Percentiles rank a stretch among this genome's conserved stretches.
Conservation (phyloP, 1,140 invertebrate species). For the Ephestia elutella region DNA sequence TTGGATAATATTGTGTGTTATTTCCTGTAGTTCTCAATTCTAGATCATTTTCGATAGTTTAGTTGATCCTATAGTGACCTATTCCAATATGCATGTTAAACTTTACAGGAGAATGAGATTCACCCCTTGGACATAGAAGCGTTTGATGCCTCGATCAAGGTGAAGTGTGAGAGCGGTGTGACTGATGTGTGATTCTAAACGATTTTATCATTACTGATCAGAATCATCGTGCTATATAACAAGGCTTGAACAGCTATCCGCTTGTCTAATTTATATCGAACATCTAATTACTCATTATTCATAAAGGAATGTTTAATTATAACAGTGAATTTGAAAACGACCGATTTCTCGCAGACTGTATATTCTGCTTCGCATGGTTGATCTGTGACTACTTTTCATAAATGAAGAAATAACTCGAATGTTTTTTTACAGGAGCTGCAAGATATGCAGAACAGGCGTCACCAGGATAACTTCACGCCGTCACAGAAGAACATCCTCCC, state of each 20-base stretch:
- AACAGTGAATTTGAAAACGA: neutral
- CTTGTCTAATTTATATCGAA: neutral
- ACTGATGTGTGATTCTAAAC: slow-evolving; percentile 23
- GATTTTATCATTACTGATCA: slow-evolving; percentile 1
- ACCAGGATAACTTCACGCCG: slow-evolving; percentile 93
- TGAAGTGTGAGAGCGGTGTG: slow-evolving; percentile 48
- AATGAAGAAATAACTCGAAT: neutral
- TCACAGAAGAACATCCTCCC: slow-evolving; percentile 95
- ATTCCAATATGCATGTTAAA: slow-evolving; percentile 6
- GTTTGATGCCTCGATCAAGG: slow-evolving; percentile 67
- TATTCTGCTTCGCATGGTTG: slow-evolving; percentile 1
- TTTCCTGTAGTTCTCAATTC: too few relatives aligned
- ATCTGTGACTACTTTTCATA: neutral
- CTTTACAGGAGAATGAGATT: slow-evolving; percentile 62
- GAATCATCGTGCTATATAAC: neutral
- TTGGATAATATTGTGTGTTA: too few relatives aligned
- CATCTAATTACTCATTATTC: neutral
- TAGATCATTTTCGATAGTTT: too few relatives aligned
- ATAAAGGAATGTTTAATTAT: neutral
- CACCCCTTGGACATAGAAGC: slow-evolving; percentile 56
- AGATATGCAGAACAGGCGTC: slow-evolving; percentile 91
- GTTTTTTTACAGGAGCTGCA: slow-evolving; percentile 80
- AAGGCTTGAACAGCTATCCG: neutral
- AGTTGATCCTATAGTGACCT: too few relatives aligned
- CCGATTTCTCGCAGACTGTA: neutral